These are phyloP conservation scores for Gallinago nigripennis DNA, from an alignment of 2,797 vertebrate genomes.

Conservation along the genomic window DNA sequence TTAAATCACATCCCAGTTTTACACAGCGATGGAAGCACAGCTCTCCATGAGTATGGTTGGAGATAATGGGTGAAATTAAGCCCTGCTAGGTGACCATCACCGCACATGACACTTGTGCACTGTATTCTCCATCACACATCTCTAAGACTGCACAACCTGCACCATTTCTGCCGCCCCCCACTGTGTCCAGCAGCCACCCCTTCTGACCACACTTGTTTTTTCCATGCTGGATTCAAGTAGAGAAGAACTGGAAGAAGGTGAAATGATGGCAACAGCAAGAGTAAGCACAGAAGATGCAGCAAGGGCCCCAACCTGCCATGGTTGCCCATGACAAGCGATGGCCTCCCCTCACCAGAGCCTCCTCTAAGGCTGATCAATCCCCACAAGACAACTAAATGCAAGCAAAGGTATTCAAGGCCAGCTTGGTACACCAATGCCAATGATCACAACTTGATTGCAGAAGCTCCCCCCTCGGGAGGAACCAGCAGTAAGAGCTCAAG, in stretches of 20 bases:
- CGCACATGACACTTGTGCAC: not conserved
- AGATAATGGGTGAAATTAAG: not conserved
- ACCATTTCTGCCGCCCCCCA: not conserved
- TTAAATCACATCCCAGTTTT: not conserved
- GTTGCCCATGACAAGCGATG: not conserved
- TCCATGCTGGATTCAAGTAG: not conserved
- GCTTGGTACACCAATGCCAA: not conserved
- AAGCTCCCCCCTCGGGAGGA: not conserved
- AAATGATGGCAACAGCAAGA: not conserved
- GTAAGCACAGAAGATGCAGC: not conserved
- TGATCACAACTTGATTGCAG: not conserved
- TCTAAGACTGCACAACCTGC: not conserved
- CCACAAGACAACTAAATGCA: not conserved
- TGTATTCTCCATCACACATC: not conserved
- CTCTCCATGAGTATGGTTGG: not conserved
- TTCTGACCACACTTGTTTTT: not conserved
- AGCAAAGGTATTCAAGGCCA: not conserved
- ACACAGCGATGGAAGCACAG: fast-evolving
- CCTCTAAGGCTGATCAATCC: not conserved
- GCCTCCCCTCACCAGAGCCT: not conserved
- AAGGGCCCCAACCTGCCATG: not conserved
- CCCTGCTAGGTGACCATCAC: not conserved
- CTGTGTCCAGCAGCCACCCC: not conserved
- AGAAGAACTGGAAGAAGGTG: not conserved
- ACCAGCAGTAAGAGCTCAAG: not conserved